These are phyloP conservation scores for Solenodon paradoxus DNA, from an alignment of 2,113 vertebrate genomes.

Conservation along the genomic window DNA sequence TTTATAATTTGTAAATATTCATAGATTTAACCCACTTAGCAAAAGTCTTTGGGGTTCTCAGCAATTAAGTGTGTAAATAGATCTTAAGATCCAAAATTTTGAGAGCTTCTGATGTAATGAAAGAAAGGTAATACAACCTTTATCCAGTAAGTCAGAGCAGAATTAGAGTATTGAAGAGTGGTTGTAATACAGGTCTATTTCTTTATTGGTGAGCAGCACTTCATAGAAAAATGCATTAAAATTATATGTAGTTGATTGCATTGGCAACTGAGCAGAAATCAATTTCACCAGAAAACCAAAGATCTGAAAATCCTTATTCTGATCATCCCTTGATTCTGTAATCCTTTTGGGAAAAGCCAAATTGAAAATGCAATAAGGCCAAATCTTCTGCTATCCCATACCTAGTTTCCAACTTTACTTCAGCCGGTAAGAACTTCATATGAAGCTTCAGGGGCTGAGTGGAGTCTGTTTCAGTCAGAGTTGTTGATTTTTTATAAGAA, in stretches of 20 bases:
- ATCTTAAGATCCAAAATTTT: background rate
- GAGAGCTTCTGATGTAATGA: background rate
- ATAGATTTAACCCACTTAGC: background rate
- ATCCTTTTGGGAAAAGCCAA: background rate
- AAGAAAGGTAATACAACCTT: background rate
- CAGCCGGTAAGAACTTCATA: background rate
- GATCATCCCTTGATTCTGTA: conserved; percentile 14
- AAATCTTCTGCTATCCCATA: background rate
- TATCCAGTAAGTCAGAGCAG: background rate
- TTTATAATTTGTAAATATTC: background rate
- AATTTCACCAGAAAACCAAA: conserved; percentile 29
- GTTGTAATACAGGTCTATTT: background rate
- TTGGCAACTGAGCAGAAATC: background rate
- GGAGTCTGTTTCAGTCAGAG: background rate
- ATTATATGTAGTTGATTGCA: background rate
- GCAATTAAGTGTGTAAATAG: background rate
- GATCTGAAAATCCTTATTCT: conserved; percentile 7
- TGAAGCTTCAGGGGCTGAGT: background rate
- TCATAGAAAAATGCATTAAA: conserved; percentile 9
- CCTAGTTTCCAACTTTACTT: background rate
- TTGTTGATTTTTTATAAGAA: conserved; percentile 82
- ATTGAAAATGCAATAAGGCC: background rate
- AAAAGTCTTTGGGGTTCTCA: background rate
- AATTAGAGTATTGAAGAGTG: background rate
- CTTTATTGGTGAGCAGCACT: background rate